phyloP scores from a whole-genome alignment of 2,888 invertebrate genomes.

The Griposia aprilina region DNA sequence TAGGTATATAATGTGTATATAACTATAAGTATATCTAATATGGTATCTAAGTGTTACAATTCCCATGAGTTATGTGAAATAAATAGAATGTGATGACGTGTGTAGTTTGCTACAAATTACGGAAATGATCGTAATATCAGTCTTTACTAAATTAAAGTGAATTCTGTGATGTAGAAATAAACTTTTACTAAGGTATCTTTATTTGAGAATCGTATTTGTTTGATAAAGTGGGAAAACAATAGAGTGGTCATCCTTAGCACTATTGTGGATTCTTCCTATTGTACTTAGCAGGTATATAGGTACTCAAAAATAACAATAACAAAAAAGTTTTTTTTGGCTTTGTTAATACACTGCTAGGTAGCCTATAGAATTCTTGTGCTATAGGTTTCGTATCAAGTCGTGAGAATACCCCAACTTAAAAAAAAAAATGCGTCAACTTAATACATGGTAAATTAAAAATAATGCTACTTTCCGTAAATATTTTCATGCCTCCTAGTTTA shows the following conservation, averaged over 20 bases:
- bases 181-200: neutral
- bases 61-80: constrained; percentile 25
- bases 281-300: too few species aligned
- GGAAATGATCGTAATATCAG: neutral
- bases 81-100: constrained; percentile 9
- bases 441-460: too few species aligned
- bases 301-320: neutral
- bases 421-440: too few species aligned
- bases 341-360: too few species aligned
- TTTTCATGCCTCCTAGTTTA: too few species aligned
- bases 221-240: neutral
- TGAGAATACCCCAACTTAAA: too few species aligned
- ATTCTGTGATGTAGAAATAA: neutral
- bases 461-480: too few species aligned
- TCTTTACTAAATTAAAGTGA: neutral
- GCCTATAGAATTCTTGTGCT: too few species aligned
- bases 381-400: too few species aligned
- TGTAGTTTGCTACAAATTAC: neutral
- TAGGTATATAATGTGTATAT: constrained; percentile 8
- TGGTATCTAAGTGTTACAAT: neutral
- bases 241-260: neutral
- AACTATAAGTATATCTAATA: constrained; percentile 1
- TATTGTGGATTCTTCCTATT: neutral
- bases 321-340: too few species aligned
- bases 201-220: neutral